Evolutionary conservation across 2,888 invertebrate genomes (phyloP).

Genomic region (Drosophila incognita): DNA sequence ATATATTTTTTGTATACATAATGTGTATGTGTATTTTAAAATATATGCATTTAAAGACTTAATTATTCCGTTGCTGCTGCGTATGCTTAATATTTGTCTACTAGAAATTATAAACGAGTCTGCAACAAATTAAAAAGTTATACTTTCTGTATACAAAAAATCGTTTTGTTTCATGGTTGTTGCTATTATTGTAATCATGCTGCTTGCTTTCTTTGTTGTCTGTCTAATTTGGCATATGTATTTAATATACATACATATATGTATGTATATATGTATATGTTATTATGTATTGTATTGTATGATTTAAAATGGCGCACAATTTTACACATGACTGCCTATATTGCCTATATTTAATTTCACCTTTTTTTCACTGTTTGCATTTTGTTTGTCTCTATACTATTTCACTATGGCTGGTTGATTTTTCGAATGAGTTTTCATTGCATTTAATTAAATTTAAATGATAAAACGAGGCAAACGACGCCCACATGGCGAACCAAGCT

Average conservation of each 20-base stretch:
- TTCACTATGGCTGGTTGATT: conserved; percentile 78
- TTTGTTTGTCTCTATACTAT: conserved; percentile 79
- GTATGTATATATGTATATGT: conserved; percentile 29
- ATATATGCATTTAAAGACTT: background rate
- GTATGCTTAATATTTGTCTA: conserved; percentile 35
- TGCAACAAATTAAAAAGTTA: conserved; percentile 35
- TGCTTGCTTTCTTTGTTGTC: conserved; percentile 43
- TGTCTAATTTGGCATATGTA: conserved; percentile 31
- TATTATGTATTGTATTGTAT: conserved; percentile 49
- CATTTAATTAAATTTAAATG: conserved; percentile 76
- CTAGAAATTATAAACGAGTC: conserved; percentile 51
- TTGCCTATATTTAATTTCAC: conserved; percentile 80
- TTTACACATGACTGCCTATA: conserved; percentile 79
- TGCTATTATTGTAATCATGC: conserved; percentile 50
- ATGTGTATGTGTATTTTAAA: conserved; percentile 1
- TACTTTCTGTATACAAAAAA: conserved; percentile 38
- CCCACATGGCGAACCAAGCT: conserved; percentile 34
- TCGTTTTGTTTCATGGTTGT: conserved; percentile 31
- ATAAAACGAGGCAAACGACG: conserved; percentile 30
- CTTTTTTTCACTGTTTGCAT: conserved; percentile 79
- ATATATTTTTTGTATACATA: background rate
- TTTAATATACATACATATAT: conserved; percentile 33
- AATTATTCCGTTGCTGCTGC: background rate
- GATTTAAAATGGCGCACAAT: conserved; percentile 77
- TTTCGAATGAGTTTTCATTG: conserved; percentile 65